These are phyloP conservation scores for Heliconius congener DNA, from an alignment of 1,140 invertebrate genomes.

Conservation along the genomic window DNA sequence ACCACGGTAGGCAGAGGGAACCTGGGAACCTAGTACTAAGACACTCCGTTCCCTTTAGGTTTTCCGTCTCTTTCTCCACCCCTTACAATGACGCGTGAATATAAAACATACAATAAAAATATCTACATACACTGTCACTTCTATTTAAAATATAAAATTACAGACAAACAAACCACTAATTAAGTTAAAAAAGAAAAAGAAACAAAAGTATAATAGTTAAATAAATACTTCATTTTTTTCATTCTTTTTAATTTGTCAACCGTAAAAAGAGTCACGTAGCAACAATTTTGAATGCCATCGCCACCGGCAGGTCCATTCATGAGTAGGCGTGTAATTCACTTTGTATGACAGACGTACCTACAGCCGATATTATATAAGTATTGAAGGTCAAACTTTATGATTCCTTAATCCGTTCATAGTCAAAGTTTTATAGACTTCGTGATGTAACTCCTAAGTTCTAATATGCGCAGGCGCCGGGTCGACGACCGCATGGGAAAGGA, in stretches of 20 bases:
- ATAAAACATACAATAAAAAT: too few relatives aligned
- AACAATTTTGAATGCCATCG: constrained; percentile 1
- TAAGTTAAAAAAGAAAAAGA: neutral
- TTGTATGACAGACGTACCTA: constrained; percentile 24
- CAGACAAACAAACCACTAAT: neutral
- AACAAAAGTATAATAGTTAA: neutral
- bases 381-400: constrained; percentile 65
- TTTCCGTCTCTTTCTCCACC: too few relatives aligned
- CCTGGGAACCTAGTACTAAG: too few relatives aligned
- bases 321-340: constrained; percentile 8
- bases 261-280: constrained; percentile 18
- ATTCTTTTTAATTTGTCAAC: neutral
- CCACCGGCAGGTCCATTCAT: neutral
- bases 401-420: constrained; percentile 56
- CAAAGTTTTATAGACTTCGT: constrained; percentile 58
- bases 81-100: too few relatives aligned
- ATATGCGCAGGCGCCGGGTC: constrained; percentile 53
- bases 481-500: constrained; percentile 62
- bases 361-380: constrained; percentile 22
- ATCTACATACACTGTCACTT: neutral
- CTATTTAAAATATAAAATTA: neutral
- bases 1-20: too few relatives aligned
- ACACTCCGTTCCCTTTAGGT: too few relatives aligned
- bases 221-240: neutral
- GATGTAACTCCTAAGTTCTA: constrained; percentile 46